Base-by-base conservation (phyloP, 2,888 invertebrate genomes). In the Drosophila emarginata region DNA sequence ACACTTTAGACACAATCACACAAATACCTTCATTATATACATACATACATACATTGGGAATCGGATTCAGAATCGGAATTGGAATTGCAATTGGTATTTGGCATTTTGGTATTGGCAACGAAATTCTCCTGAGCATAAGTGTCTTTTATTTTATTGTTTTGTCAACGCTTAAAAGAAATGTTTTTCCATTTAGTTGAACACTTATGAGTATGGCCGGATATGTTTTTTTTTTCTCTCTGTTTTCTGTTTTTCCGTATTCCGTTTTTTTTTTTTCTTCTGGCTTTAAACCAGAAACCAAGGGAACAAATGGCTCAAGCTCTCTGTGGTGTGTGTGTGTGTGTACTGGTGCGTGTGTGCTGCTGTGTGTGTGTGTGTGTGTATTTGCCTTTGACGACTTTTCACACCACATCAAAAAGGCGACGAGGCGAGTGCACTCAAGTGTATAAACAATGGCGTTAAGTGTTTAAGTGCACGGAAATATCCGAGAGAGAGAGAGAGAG, bases 171-270 rank as follows among this genome's bases (percentile, higher is more conserved):
- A 84, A 88, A 82, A 87, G 81, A 87, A 85, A 79, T 85, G 82
- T 77, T 86, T 82, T 87, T 81, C 86, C 88, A 88, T 88, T 87
- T 87, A 87, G 85, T 80, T 83, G 75, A 87, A 85, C 88, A 83
- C 84, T 84, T 87, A 84, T 85, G 83, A 84, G 83, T 75, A 82
- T 83, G 80, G 82, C 79, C 72, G 76, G 79, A 85, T 80, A 79
- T 80, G 80, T 80, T 79, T 63, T 64, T 12, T 21, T 12, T 21
- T 2, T 7, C 9, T 32, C 11, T 32, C 32, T 11, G n/a, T n/a
- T 9, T 32, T 2, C 32, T 32, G 11, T 32, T 32, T 32, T 32
- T 32, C 26, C 26, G 26, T 26, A 26, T 32, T 32, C 32, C 32
- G 32, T 9, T 32, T 32, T 32, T 32, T 32, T 32, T 32, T 32